phyloP scores from a whole-genome alignment of 2,888 invertebrate species.

The Drosophila vallismaia region DNA sequence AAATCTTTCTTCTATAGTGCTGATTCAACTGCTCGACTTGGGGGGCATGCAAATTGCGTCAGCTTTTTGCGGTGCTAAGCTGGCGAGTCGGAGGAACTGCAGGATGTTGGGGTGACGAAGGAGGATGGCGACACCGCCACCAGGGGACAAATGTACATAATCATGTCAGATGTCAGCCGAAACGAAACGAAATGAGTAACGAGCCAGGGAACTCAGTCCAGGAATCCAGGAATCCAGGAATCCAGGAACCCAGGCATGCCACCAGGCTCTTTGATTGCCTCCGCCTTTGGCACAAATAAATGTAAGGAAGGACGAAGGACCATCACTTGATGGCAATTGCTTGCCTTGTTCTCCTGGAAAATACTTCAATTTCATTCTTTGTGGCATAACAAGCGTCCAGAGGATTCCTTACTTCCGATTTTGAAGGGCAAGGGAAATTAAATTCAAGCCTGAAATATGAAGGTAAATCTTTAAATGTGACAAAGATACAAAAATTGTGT shows the following conservation, averaged over 20 bases:
- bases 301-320: constrained; percentile 45
- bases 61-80: constrained; percentile 32
- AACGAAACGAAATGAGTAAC: constrained; percentile 56
- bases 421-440: not conserved
- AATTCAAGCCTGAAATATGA: not conserved
- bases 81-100: not conserved
- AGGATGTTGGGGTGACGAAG: not conserved
- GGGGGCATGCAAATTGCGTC: constrained; percentile 63
- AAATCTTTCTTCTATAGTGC: constrained; percentile 10
- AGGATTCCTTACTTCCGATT: constrained; percentile 9
- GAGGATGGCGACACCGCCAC: constrained; percentile 17
- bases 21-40: constrained; percentile 7
- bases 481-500: not conserved
- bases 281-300: constrained; percentile 56
- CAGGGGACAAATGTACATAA: constrained; percentile 72
- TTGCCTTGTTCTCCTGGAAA: constrained; percentile 56
- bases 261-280: constrained; percentile 69
- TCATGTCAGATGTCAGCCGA: constrained; percentile 76
- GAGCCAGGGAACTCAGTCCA: constrained; percentile 26
- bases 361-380: constrained; percentile 26
- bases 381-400: constrained; percentile 14
- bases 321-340: constrained; percentile 80
- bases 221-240: constrained; percentile 17
- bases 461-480: not conserved
- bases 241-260: constrained; percentile 28